Evolutionary conservation across 2,113 vertebrate species (phyloP).

Genomic region (Lanius ludovicianus): DNA sequence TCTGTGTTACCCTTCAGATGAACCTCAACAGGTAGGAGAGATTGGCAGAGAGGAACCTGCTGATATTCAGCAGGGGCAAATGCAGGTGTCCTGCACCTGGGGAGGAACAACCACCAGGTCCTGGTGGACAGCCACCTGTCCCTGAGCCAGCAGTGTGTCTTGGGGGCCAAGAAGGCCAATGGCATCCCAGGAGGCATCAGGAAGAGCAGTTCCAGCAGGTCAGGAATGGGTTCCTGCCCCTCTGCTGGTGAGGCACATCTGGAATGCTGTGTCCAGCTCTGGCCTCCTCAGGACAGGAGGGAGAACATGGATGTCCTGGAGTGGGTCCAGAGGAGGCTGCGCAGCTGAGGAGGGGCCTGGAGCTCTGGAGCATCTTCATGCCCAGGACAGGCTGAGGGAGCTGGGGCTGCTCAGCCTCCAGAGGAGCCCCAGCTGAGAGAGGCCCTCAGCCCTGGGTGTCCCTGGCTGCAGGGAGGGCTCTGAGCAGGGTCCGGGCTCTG

Average conservation of each 20-base stretch:
- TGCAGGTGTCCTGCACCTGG: neutral
- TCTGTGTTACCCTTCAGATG: neutral
- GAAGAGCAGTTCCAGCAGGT: neutral
- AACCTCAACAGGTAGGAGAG: accelerated
- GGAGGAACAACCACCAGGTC: neutral
- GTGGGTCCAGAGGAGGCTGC: no score
- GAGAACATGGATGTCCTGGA: neutral
- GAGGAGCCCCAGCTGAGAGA: neutral
- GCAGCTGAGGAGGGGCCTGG: neutral
- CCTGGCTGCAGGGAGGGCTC: neutral
- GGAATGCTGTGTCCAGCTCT: neutral
- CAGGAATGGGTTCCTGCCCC: neutral
- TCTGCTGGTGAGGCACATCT: neutral
- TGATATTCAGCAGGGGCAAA: neutral
- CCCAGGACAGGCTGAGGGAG: neutral
- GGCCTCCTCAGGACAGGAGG: neutral
- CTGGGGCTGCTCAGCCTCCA: neutral
- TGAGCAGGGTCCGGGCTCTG: neutral
- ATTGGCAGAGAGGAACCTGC: neutral
- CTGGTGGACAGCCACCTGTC: neutral
- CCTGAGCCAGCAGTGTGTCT: neutral
- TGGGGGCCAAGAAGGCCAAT: accelerated
- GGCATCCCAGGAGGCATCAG: neutral
- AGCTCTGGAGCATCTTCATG: neutral
- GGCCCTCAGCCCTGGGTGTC: neutral